These are phyloP conservation scores for Embiotoca jacksoni DNA, from an alignment of 2,113 vertebrate genomes.

Conservation along the genomic window DNA sequence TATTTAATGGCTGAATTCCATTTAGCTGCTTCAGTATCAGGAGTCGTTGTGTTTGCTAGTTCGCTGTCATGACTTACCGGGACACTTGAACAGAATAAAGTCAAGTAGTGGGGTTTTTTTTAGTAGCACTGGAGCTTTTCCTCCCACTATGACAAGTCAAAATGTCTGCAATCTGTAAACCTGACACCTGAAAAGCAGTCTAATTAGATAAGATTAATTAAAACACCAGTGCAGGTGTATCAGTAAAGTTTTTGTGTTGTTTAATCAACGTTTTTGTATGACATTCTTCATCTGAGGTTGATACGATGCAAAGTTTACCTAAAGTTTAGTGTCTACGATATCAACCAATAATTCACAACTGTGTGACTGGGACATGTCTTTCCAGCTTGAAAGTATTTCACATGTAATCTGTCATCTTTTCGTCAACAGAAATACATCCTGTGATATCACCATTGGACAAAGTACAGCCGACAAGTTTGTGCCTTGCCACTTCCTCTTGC, in stretches of 20 bases:
- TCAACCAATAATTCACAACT: background rate
- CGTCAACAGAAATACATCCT: background rate
- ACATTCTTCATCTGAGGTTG: no score
- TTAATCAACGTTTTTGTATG: no score
- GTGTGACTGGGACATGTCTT: background rate
- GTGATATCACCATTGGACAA: background rate
- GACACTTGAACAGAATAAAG: background rate
- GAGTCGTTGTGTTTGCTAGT: background rate
- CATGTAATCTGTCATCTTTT: slow-evolving; percentile 9
- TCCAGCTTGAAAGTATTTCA: background rate
- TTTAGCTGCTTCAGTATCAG: no score
- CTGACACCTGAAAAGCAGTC: background rate
- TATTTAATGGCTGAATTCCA: background rate
- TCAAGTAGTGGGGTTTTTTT: no score
- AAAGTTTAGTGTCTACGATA: no score
- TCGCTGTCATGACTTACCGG: background rate
- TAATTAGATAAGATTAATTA: no score
- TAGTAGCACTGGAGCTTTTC: background rate
- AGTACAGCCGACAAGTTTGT: background rate
- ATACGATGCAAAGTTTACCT: no score
- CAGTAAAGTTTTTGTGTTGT: no score
- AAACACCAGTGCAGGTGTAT: background rate
- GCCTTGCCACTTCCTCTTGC: slow-evolving; percentile 4
- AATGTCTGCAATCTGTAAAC: background rate
- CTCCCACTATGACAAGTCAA: background rate